phyloP scores from a whole-genome alignment of 92 coral and sea anemone genomes.

The Nematostella vectensis region DNA sequence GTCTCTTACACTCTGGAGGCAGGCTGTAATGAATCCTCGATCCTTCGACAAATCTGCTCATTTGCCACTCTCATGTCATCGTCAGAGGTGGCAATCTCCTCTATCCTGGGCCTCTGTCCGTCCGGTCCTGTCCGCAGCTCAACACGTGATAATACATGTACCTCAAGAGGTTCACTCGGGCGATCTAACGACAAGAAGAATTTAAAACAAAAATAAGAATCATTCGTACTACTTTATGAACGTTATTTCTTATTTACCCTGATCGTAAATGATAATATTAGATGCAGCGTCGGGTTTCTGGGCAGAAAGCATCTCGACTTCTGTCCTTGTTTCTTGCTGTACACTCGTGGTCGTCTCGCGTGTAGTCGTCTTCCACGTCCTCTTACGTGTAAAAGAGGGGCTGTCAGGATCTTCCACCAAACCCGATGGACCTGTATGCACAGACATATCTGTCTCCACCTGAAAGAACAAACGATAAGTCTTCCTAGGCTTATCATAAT shows the following conservation, averaged over 20 bases:
- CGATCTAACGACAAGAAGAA: slow-evolving; percentile 7
- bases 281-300: slow-evolving; percentile 73
- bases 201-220: neutral
- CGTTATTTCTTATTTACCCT: too few species aligned
- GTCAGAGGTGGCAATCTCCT: slow-evolving; percentile 39
- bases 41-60: slow-evolving; percentile 71
- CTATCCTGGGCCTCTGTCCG: slow-evolving; percentile 42
- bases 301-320: slow-evolving; percentile 82
- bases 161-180: slow-evolving; percentile 37
- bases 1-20: slow-evolving; percentile 61
- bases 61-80: slow-evolving; percentile 81
- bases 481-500: neutral
- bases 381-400: slow-evolving; percentile 57
- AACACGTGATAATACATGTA: slow-evolving; percentile 62
- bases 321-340: slow-evolving; percentile 86
- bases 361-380: slow-evolving; percentile 93
- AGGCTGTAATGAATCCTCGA: slow-evolving; percentile 72
- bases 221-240: neutral
- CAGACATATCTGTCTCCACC: slow-evolving; percentile 87
- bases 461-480: slow-evolving; percentile 1
- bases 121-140: slow-evolving; percentile 59
- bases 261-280: slow-evolving; percentile 51
- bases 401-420: slow-evolving; percentile 44
- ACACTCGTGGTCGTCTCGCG: slow-evolving; percentile 93
- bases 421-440: slow-evolving; percentile 50